Base-by-base conservation (phyloP, 2,113 vertebrate genomes). In the Equus przewalskii region DNA sequence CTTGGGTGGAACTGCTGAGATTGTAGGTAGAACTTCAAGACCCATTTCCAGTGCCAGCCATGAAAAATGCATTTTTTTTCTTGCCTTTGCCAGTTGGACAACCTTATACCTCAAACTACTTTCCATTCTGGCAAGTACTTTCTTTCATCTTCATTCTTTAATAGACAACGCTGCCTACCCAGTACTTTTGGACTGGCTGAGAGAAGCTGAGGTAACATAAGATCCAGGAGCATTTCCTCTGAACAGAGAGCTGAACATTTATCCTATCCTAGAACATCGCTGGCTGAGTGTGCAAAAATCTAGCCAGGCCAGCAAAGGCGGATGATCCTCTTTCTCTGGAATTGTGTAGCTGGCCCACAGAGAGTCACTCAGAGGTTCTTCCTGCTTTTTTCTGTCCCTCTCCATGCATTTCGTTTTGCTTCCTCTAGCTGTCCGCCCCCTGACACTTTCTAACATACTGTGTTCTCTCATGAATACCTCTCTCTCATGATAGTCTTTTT, bases 401-500 rank as follows among this genome's bases (percentile, higher is more conserved):
- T 93, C 24, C 14, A 24, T 79, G 36, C 22, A 3, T 76, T 96
- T 92, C 80, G 33, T 8, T 94, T 84, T 72, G 21, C 87, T 93
- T 92, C 58, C n/a, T 94, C 84, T 86, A n/a, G n/a, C 76, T n/a
- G 5, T 60, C 70, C 9, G 0, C 41, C 72, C 88, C 41, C 18
- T 86, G 46, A 81, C 22, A 65, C 0, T 46, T 72, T 87, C 80
- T 95, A 94, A 76, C 2, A 41, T 46, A 28, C 62, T 65, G 60
- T 88, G 60, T 85, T 85, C 70, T 94, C 22, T 75, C 36, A 64
- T 96, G 88, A 98, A 98, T 83, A 21, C 69, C 62, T 51, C 86
- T 98, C 41, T 79, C 80, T 98, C 41, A 33, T 95, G 91, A 85
- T 18, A 95, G n/a, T 94, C 54, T 85, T 98, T 96, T 91, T 93